Evolutionary conservation across 2,113 vertebrate species (phyloP), one percentile per base, ranked within the genome.

Genomic region (Actinemys pallida): DNA sequence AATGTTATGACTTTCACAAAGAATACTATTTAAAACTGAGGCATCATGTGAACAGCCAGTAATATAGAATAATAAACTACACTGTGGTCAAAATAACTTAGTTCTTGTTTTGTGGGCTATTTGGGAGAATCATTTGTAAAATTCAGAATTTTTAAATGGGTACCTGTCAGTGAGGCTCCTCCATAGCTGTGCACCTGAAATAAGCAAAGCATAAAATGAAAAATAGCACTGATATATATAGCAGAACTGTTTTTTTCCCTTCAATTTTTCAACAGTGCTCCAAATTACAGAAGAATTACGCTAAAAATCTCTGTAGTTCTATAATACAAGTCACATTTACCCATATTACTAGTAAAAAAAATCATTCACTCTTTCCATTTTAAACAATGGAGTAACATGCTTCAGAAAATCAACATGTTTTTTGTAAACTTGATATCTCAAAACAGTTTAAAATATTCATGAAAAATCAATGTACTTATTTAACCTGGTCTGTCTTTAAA

Each of bases 101-200:
- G 6, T 57, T 76, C 91, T 11, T 17, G 25, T 72, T 84, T 91
- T 62, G 75, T 29, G 6, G 10, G 39, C 53, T 57, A 45, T 57
- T 56, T 57, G 81, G 8, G 2, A 89, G 89, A 95, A 35, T 0
- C 56, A 17, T 57, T 19, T 4, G n/a, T 29, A 5, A 93, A 54
- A 80, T n/a, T 92, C 8, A 16, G 83, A 5, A 83, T 2, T 39
- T 56, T 45, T 47, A 27, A 54, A 54, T 54, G 53, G 53, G 78
- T 99, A 99, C 99, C 98, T 99, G 97, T 98, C 96, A 50, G 97
- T 98, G 98, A 99, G 98, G 97, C 98, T 98, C 95, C 97, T 96
- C 99, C 99, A 99, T 84, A 99, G 89, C 92, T 95, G 98, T 0
- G 98, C 98, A 98, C 99, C 99, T 99, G 98, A 90, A 97, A 98